Percentiles rank a stretch among this genome's conserved stretches.
These are phyloP conservation scores for Myiothlypis chrysogaster DNA, from an alignment of 2,797 vertebrate genomes.

Conservation along the genomic window DNA sequence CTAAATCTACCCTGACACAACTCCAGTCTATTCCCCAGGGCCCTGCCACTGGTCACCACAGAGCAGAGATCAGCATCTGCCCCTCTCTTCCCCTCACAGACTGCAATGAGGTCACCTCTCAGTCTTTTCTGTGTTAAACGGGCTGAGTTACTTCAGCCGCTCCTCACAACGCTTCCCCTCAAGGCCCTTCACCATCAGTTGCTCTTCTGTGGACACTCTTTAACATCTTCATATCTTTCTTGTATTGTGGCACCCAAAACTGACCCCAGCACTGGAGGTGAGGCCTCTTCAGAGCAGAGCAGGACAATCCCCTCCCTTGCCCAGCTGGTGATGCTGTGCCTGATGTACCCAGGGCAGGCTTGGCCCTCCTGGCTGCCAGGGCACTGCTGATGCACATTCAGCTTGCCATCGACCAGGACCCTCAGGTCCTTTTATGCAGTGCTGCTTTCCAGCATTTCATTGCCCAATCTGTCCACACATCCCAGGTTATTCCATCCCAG, in stretches of 20 bases:
- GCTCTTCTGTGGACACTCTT: background rate
- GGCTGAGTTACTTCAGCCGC: accelerated
- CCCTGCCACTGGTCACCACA: background rate
- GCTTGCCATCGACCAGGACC: accelerated
- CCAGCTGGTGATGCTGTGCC: accelerated
- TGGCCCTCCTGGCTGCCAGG: background rate
- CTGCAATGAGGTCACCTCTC: background rate
- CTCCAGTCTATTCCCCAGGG: background rate
- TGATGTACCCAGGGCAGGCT: accelerated
- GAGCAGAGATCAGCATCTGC: background rate
- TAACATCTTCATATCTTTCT: background rate
- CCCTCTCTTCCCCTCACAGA: background rate
- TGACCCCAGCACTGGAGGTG: accelerated
- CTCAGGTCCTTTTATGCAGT: background rate
- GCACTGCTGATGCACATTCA: accelerated
- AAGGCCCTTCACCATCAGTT: background rate
- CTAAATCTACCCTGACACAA: no score
- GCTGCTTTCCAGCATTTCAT: background rate
- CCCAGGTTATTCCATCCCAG: background rate
- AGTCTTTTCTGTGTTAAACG: background rate
- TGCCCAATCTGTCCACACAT: accelerated
- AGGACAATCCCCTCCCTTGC: background rate
- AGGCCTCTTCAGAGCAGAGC: accelerated
- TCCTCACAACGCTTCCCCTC: background rate
- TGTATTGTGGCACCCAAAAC: background rate